phyloP scores from a whole-genome alignment of 2,888 invertebrate species.

The Caenorhabditis sp. region DNA sequence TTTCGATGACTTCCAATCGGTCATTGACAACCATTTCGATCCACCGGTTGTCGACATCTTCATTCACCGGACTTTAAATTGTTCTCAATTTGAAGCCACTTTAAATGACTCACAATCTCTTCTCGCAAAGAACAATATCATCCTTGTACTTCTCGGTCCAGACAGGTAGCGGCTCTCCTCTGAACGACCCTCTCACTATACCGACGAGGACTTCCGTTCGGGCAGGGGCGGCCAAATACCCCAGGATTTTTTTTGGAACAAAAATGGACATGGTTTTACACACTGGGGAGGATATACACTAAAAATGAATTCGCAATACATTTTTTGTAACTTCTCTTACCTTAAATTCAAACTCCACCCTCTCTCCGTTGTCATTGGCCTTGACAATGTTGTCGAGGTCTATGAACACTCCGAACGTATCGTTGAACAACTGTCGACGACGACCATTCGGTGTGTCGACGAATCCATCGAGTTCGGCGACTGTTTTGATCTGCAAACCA shows the following conservation, averaged over 20 bases:
- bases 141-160: background rate
- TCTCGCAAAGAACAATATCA: constrained; percentile 2
- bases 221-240: constrained; percentile 2
- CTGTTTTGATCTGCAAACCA: constrained; percentile 27
- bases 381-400: constrained; percentile 10
- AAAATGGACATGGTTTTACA: constrained; percentile 26
- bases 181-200: background rate
- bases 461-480: background rate
- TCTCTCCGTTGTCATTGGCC: background rate
- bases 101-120: constrained; percentile 5
- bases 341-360: constrained; percentile 44
- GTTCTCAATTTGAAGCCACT: background rate
- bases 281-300: constrained; percentile 25
- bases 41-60: constrained; percentile 5
- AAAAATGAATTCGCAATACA: background rate
- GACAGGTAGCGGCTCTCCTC: background rate
- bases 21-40: constrained; percentile 4
- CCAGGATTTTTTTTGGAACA: constrained; percentile 7
- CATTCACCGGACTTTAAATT: background rate
- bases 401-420: constrained; percentile 38
- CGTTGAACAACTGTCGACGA: constrained; percentile 14
- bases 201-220: background rate
- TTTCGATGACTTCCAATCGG: too few species aligned
- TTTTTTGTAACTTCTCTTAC: background rate
- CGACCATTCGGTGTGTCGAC: background rate